Evolutionary conservation across 2,888 invertebrate species (phyloP), one percentile per base, ranked within the genome.

Genomic region (Molorchus minor): DNA sequence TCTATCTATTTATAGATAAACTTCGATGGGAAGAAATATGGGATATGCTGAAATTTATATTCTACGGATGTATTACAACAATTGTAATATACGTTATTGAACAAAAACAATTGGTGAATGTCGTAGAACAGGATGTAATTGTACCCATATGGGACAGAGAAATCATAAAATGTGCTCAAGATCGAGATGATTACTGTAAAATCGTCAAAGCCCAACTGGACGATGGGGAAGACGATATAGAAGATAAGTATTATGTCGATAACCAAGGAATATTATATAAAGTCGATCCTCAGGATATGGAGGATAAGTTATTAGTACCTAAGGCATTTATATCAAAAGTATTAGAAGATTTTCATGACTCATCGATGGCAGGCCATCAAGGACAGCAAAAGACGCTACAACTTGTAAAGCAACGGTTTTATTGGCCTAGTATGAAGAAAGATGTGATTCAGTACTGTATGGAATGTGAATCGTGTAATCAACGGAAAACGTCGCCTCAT

Each of bases 361-460:
- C 64, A 16, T 62, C 64, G 1, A 53, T 67, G 5, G 61, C 65
- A 13, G 69, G 72, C 10, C 76, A 77, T 61, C 67, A 60, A 25
- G 73, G 74, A n/a, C 53, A 68, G n/a, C 62, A 72, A 10, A 69
- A 71, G 52, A 75, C 75, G 0, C 56, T 58, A 3, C 55, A 53
- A n/a, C 12, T 53, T 12, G 62, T 76, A 8, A 43, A 60, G 35
- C 29, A 56, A 33, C 36, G 58, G 17, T 73, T 67, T 57, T 71
- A 64, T 38, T 74, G 74, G 75, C 64, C 60, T 8, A 56, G 43
- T 1, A 63, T 75, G 58, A 56, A 38, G 10, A 52, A 40, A 17
- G 69, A 73, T 46, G 56, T 75, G 0, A 63, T 62, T 25, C 49
- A 65, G 4, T 75, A 61, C 38, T 56, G 69, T 1, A 51, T 40